Conservation (phyloP, 2,797 vertebrate species). For the Hozukius guyotensis region DNA sequence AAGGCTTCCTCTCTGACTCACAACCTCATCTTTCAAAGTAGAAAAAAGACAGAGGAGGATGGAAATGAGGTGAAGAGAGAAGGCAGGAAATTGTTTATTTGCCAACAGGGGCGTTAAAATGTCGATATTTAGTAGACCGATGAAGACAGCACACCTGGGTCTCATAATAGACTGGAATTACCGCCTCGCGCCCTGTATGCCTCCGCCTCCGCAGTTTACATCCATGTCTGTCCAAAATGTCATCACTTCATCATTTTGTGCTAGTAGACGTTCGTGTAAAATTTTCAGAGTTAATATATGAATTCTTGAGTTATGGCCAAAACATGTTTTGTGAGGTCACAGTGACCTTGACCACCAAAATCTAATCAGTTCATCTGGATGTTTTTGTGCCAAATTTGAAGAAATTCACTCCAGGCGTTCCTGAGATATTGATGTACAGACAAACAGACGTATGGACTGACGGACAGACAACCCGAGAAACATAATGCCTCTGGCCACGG, state of each 20-base stretch:
- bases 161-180: not conserved
- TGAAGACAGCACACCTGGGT: not conserved
- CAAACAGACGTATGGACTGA: too few relatives aligned
- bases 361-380: not conserved
- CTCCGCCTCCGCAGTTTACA: not conserved
- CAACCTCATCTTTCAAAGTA: constrained; percentile 2
- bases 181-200: not conserved
- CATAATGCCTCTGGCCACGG: not conserved
- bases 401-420: too few relatives aligned
- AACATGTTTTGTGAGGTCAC: not conserved
- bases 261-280: not conserved
- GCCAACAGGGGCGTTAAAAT: constrained; percentile 9
- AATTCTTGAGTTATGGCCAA: not conserved
- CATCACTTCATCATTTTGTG: not conserved
- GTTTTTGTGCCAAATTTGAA: too few relatives aligned
- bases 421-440: too few relatives aligned
- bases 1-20: constrained; percentile 28
- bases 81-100: constrained; percentile 1
- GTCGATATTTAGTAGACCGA: not conserved
- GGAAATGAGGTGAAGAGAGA: not conserved
- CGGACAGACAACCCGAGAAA: too few relatives aligned
- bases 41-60: not conserved
- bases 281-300: too few relatives aligned
- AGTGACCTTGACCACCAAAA: not conserved
- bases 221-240: not conserved